Conservation (phyloP, 2,797 vertebrate genomes). For the Thalassophryne amazonica region DNA sequence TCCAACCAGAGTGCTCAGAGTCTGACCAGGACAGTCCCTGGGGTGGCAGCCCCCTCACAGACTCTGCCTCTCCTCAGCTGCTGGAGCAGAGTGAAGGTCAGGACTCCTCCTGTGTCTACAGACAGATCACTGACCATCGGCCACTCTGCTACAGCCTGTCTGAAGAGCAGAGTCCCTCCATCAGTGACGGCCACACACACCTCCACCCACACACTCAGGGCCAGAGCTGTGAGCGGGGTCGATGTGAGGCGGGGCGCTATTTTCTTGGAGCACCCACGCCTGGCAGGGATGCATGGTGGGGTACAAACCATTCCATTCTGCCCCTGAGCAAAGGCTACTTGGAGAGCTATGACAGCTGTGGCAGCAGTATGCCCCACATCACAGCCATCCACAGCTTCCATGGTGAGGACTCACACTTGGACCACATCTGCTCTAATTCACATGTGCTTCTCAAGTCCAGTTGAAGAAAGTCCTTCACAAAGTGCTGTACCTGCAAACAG, state of each 20-base stretch:
- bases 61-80: conserved; percentile 89
- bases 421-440: not conserved
- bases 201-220: conserved; percentile 74
- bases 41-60: conserved; percentile 91
- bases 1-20: conserved; percentile 90
- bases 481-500: not conserved
- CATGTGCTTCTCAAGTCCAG: no score
- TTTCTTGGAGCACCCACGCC: conserved; percentile 87
- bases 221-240: conserved; percentile 86
- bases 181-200: conserved; percentile 46
- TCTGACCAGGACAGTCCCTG: conserved; percentile 94
- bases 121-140: conserved; percentile 82
- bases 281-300: conserved; percentile 88
- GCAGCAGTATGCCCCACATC: conserved; percentile 85
- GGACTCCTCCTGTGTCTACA: conserved; percentile 86
- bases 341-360: conserved; percentile 85
- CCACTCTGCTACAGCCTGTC: conserved; percentile 84
- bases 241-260: conserved; percentile 92
- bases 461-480: no score
- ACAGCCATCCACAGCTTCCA: conserved; percentile 85
- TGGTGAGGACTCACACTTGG: conserved; percentile 76
- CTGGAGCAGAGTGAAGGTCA: conserved; percentile 84
- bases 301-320: conserved; percentile 77
- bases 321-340: conserved; percentile 85
- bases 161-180: conserved; percentile 73